Evolutionary conservation across 53 echinoderm and acorn worm species (phyloP).

Genomic region (Paelopatides confundens): DNA sequence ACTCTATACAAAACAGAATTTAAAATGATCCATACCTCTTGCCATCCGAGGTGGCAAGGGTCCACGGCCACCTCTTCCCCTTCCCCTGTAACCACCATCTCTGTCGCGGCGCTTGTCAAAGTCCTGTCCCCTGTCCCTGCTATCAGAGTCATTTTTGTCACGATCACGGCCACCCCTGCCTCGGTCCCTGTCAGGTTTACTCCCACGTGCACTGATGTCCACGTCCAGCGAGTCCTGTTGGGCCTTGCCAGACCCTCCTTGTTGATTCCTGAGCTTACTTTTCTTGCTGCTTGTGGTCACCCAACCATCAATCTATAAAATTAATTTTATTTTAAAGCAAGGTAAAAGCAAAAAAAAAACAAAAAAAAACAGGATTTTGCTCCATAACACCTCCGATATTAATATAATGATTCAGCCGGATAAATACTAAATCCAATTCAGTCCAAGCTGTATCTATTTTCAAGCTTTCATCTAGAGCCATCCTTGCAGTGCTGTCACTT

Average conservation of each 20-base stretch:
- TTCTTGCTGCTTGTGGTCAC: slow-evolving; percentile 92
- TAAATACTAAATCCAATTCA: too few relatives aligned
- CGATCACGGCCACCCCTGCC: slow-evolving; percentile 67
- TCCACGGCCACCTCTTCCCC: slow-evolving; percentile 84
- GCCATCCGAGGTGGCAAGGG: slow-evolving; percentile 96
- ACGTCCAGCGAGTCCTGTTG: slow-evolving; percentile 21
- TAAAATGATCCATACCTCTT: slow-evolving; percentile 73
- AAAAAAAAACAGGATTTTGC: background rate
- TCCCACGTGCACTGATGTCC: slow-evolving; percentile 55
- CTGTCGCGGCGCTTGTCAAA: slow-evolving; percentile 66
- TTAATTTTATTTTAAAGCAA: too few relatives aligned
- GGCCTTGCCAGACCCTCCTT: slow-evolving; percentile 4
- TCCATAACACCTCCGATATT: too few relatives aligned
- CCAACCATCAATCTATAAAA: slow-evolving; percentile 81
- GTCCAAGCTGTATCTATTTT: too few relatives aligned
- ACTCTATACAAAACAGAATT: too few relatives aligned
- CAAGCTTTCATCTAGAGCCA: too few relatives aligned
- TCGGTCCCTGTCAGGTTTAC: slow-evolving; percentile 55
- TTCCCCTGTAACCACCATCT: slow-evolving; percentile 76
- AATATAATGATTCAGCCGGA: too few relatives aligned
- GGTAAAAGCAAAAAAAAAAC: background rate
- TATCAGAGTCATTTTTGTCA: slow-evolving; percentile 45
- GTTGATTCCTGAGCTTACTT: slow-evolving; percentile 70
- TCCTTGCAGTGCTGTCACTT: too few relatives aligned
- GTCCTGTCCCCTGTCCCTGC: slow-evolving; percentile 51